These are phyloP conservation scores for Eupithecia exiguata DNA, from an alignment of 2,888 invertebrate species.

Conservation along the genomic window DNA sequence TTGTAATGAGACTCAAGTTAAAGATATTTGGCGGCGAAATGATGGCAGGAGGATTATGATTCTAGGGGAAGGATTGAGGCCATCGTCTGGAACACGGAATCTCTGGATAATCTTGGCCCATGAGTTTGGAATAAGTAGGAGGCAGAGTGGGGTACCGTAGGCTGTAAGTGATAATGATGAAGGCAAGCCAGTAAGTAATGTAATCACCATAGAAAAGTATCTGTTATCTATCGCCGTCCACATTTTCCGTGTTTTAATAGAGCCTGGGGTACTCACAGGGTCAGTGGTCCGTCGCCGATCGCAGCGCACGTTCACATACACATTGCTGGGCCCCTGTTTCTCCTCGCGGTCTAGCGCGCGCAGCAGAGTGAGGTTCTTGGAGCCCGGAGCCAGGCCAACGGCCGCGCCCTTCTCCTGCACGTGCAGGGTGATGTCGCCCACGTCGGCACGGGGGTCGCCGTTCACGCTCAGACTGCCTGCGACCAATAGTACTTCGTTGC, in stretches of 20 bases:
- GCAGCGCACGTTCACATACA: constrained; percentile 94
- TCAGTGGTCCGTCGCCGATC: constrained; percentile 90
- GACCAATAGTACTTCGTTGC: constrained; percentile 51
- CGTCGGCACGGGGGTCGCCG: constrained; percentile 88
- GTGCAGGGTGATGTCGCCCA: constrained; percentile 90
- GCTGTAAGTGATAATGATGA: not conserved
- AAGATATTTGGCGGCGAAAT: not conserved
- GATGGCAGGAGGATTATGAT: not conserved
- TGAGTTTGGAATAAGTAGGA: too few relatives aligned
- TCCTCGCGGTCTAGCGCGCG: constrained; percentile 93
- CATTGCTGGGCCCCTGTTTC: constrained; percentile 90
- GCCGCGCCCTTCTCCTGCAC: constrained; percentile 92
- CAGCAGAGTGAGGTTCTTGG: constrained; percentile 91
- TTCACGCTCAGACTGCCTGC: constrained; percentile 88
- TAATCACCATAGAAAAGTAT: not conserved
- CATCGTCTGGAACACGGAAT: not conserved
- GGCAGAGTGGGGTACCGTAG: too few relatives aligned
- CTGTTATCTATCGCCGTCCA: not conserved
- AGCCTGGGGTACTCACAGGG: constrained; percentile 82
- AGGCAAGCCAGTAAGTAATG: not conserved
- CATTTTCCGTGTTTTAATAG: not conserved
- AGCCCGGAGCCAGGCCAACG: constrained; percentile 88
- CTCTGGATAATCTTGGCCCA: too few relatives aligned
- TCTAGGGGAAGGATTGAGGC: not conserved
- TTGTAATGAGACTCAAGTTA: not conserved